These are phyloP conservation scores for Engystomops pustulosus DNA, from an alignment of 2,113 vertebrate species.

Conservation along the genomic window DNA sequence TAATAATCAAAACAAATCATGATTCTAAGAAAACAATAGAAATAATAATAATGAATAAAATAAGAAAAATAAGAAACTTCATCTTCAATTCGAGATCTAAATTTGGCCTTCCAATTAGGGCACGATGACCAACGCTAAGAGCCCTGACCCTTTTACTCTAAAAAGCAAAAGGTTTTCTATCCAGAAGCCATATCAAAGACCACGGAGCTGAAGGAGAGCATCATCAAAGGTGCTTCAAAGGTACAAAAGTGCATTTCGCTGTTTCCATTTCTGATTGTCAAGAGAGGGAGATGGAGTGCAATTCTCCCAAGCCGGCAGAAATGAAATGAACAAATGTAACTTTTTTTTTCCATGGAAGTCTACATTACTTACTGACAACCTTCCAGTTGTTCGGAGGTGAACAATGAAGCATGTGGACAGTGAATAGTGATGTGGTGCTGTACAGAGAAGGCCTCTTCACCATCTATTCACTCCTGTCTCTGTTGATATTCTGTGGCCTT, in stretches of 20 bases:
- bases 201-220: slow-evolving; percentile 58
- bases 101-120: not conserved
- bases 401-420: slow-evolving; percentile 71
- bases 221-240: slow-evolving; percentile 33
- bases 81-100: not conserved
- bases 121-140: slow-evolving; percentile 11
- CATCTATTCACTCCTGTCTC: slow-evolving; percentile 78
- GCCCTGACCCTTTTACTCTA: slow-evolving; percentile 13
- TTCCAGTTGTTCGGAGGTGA: slow-evolving; percentile 62
- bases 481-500: slow-evolving; percentile 85
- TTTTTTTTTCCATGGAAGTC: slow-evolving; percentile 67
- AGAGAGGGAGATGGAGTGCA: slow-evolving; percentile 38
- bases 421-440: slow-evolving; percentile 71
- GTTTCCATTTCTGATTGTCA: slow-evolving; percentile 58
- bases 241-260: slow-evolving; percentile 51
- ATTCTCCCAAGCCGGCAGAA: slow-evolving; percentile 61
- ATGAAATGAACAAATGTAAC: slow-evolving; percentile 60
- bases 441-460: slow-evolving; percentile 75
- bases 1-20: too few relatives aligned
- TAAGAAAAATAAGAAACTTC: not conserved
- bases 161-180: slow-evolving; percentile 42
- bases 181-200: not conserved
- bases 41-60: not conserved
- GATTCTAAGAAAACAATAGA: too few relatives aligned
- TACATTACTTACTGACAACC: slow-evolving; percentile 76